Evolutionary conservation across 2,888 invertebrate genomes (phyloP).

Genomic region (Trichopria drosophilae): DNA sequence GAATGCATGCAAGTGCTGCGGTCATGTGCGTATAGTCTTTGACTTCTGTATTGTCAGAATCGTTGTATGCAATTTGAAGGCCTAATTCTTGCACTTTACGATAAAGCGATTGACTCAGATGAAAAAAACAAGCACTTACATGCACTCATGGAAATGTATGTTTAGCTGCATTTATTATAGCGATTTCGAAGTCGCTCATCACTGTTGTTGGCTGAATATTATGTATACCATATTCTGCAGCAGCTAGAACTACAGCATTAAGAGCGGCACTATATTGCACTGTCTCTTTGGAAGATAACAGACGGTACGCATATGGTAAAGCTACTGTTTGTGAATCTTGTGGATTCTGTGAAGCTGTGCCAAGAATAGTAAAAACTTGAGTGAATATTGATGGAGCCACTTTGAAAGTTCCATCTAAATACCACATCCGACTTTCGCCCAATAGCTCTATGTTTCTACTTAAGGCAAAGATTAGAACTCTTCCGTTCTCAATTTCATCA

Average conservation of each 20-base stretch:
- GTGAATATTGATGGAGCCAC: neutral
- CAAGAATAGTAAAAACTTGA: neutral
- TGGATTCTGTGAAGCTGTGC: constrained; percentile 1
- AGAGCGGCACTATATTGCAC: too few species aligned
- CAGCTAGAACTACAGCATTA: neutral
- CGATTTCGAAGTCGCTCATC: neutral
- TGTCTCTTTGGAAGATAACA: too few species aligned
- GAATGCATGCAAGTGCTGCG: too few species aligned
- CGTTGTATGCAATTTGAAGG: too few species aligned
- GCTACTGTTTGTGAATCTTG: constrained; percentile 2
- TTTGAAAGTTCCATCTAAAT: constrained; percentile 4
- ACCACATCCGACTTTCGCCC: neutral
- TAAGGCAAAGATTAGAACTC: neutral
- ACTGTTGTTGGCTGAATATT: neutral
- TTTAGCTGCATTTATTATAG: too few species aligned
- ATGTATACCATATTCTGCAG: neutral
- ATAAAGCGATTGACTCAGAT: too few species aligned
- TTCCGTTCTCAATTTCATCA: neutral
- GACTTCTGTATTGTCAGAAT: too few species aligned
- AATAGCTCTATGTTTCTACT: neutral
- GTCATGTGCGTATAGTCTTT: too few species aligned
- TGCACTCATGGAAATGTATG: too few species aligned
- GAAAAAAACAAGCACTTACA: too few species aligned
- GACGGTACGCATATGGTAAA: constrained; percentile 1
- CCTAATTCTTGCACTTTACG: too few species aligned